phyloP scores from a whole-genome alignment of 2,888 invertebrate species.

The Andrena camellia region DNA sequence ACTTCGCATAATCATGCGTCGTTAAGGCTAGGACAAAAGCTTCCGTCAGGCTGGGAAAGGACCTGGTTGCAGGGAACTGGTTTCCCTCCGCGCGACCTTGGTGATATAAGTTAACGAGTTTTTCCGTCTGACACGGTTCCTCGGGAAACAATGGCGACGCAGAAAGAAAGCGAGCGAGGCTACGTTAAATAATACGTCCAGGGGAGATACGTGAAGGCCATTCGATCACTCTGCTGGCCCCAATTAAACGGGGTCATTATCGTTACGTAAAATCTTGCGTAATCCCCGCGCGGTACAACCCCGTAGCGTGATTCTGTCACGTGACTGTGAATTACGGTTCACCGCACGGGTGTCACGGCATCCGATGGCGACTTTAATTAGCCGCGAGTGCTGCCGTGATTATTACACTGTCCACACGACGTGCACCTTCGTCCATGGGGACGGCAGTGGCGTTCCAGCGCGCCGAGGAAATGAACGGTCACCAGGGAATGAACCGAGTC shows the following conservation, averaged over 20 bases:
- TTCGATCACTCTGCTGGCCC: slow-evolving; percentile 13
- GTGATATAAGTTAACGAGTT: slow-evolving; percentile 21
- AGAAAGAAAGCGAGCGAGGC: not conserved
- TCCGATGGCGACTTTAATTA: not conserved
- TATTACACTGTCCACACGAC: not conserved
- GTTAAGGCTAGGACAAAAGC: too few relatives aligned
- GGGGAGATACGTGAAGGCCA: slow-evolving; percentile 17
- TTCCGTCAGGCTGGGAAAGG: too few relatives aligned
- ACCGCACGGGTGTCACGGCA: not conserved
- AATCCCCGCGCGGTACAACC: slow-evolving; percentile 31
- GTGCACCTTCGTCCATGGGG: not conserved
- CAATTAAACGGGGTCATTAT: slow-evolving; percentile 25
- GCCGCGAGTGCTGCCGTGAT: not conserved
- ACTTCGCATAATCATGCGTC: too few relatives aligned
- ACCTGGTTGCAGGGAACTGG: not conserved
- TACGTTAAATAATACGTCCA: slow-evolving; percentile 32
- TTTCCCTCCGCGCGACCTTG: not conserved
- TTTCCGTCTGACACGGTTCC: not conserved
- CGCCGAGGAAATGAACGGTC: not conserved
- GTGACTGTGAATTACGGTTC: not conserved
- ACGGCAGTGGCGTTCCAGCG: not conserved
- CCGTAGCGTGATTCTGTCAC: slow-evolving; percentile 10
- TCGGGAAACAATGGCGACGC: not conserved
- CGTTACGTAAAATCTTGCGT: slow-evolving; percentile 54
- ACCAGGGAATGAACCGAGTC: not conserved